phyloP scores from a whole-genome alignment of 1,140 invertebrate species.

The Paraescarpia echinospica region DNA sequence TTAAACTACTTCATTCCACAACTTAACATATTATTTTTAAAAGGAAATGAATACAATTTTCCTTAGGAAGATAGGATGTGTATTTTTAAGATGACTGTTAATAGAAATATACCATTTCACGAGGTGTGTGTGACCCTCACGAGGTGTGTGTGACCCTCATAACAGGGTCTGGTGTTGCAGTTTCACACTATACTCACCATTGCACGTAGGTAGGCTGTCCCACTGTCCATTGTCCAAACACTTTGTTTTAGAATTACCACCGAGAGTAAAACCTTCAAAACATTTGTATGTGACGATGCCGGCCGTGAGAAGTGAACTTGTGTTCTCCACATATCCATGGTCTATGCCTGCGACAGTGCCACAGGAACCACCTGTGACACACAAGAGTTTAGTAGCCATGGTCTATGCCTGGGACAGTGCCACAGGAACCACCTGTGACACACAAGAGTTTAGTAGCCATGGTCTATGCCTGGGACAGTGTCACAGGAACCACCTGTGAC shows the following conservation, averaged over 20 bases:
- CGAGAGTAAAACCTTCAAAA: not conserved
- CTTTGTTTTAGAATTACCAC: not conserved
- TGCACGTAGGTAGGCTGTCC: not conserved
- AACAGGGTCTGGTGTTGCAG: not conserved
- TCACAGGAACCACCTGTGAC: not conserved
- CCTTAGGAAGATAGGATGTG: too few species aligned
- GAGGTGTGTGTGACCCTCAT: too few species aligned
- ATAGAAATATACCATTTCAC: too few species aligned
- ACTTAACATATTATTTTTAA: too few species aligned
- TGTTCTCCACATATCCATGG: not conserved
- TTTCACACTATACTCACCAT: not conserved
- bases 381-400: not conserved
- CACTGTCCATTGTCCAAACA: not conserved
- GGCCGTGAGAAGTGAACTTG: not conserved
- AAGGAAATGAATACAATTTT: too few species aligned
- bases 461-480: not conserved
- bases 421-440: too few species aligned
- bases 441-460: not conserved
- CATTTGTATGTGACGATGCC: not conserved
- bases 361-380: not conserved
- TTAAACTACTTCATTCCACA: too few species aligned
- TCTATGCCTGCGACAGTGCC: not conserved
- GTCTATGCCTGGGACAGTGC: too few species aligned
- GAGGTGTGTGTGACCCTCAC: too few species aligned
- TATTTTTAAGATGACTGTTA: too few species aligned